Evolutionary conservation across 2,797 vertebrate species (phyloP), one percentile per base, ranked within the genome.

Genomic region (Argya squamiceps): DNA sequence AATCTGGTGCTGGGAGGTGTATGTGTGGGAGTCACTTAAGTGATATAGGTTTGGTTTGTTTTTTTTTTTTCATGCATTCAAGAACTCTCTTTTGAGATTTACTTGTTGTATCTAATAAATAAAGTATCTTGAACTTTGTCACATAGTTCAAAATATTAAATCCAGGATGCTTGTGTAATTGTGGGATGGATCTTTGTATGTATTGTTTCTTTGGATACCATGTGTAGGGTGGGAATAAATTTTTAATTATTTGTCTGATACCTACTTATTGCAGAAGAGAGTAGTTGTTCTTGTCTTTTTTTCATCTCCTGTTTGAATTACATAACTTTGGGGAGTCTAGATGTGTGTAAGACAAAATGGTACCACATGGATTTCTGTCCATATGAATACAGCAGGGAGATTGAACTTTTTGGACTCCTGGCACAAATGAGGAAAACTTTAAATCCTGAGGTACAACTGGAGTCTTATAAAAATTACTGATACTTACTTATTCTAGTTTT

Each of bases 91-190:
- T 95, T 92, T 60, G 76, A 84, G 70, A 87, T 93, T 77, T 87
- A 55, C 49, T 67, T 92, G 37, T 89, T 96, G 88, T 92, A 65
- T 84, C 80, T 91, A 79, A 69, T 56, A 67, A 96, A 92, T 87
- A 80, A 95, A 90, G 53, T 70, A 79, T 86, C 63, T 77, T 88
- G 79, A 93, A 88, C 80, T 93, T 93, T 95, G 85, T 89, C 34
- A 30, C 36, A 30, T 53, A 37, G 46, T 88, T 87, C 67, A 79
- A 76, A 92, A 47, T 76, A 63, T 24, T 73, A 69, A 86, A 86
- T 73, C 39, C 49, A 24, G 65, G 55, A 82, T 73, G 71, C 56
- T 81, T 73, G 24, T 83, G 49, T 88, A 69, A 86, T 58, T 2
- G 4, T 84, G 65, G 69, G 82, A 65, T 91, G 50, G 87, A 88